Base-by-base conservation (phyloP, 2,797 vertebrate species). In the Molossus molossus region DNA sequence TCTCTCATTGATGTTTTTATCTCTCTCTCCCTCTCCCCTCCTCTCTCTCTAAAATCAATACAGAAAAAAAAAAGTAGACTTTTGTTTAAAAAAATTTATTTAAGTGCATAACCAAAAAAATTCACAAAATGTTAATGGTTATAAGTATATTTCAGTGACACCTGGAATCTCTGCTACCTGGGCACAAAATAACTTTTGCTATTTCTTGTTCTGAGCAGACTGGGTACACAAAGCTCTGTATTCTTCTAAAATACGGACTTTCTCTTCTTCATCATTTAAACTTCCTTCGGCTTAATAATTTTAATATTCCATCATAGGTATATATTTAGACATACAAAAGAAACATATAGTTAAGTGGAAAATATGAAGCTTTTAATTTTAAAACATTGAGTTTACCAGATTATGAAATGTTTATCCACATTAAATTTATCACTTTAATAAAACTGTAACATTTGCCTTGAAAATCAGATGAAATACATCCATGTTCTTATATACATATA, bases 361-460 rank as follows among this genome's bases (percentile, higher is more conserved):
- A 83, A 88, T 58, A 53, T 10, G 27, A 77, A 55, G 48, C 67
- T 82, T 87, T 91, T 40, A 33, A 76, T 75, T 92, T 83, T 83
- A 67, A 69, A 82, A 62, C 17, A 48, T 40, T 83, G 62, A 60
- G 62, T 58, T 92, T 67, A 27, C 11, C 15, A 70, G 6, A 83
- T 45, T 82, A 87, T 48, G 64, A 87, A 53, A 64, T 83, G 5
- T 64, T 83, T 83, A 57, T 83, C 45, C 33, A 84, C 12, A 92
- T 57, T 84, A 95, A 83, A 76, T 88, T 77, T 80, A 82, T 33
- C 27, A 23, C 64, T 62, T 70, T 88, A 77, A 50, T 84, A 92
- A 72, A 92, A 91, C 55, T 70, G 15, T 65, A 81, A 73, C 4
- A 57, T 67, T 87, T 69, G 27, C 40, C 53, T 92, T 75, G 23